These are phyloP conservation scores for Leptocoma aspasia DNA, from an alignment of 2,113 vertebrate species.

Conservation along the genomic window DNA sequence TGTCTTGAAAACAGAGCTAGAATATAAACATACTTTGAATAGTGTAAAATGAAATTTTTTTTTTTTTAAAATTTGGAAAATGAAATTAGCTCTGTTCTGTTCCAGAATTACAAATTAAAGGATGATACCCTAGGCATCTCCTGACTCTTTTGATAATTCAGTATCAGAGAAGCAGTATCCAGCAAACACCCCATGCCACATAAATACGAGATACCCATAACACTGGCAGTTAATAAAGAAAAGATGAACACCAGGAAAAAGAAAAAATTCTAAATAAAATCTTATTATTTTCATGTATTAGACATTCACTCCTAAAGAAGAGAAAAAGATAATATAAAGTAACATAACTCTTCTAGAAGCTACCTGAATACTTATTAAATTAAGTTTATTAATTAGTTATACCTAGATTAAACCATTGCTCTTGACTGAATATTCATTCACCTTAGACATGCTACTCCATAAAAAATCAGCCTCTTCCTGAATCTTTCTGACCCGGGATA, in stretches of 20 bases:
- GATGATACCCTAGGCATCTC: not conserved
- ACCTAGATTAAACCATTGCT: not conserved
- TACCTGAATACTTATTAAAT: not conserved
- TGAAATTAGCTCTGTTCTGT: not conserved
- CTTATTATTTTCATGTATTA: not conserved
- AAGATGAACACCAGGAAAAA: not conserved
- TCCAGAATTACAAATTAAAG: not conserved
- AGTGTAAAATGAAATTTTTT: not conserved
- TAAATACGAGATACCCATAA: not conserved
- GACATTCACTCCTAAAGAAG: not conserved
- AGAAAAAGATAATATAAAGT: not conserved
- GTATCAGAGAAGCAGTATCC: not conserved
- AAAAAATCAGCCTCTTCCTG: not conserved
- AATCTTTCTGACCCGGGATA: not conserved
- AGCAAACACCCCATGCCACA: not conserved
- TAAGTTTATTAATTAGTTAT: not conserved
- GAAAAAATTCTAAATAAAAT: not conserved
- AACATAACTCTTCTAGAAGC: not conserved
- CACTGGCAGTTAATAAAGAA: not conserved
- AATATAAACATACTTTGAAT: not conserved
- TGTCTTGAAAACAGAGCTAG: not conserved
- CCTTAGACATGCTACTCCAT: not conserved
- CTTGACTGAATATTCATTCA: not conserved
- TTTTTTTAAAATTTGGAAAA: not conserved
- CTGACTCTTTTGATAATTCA: not conserved